Evolutionary conservation across 2,888 invertebrate genomes (phyloP).

Genomic region (Spilosoma lubricipeda): DNA sequence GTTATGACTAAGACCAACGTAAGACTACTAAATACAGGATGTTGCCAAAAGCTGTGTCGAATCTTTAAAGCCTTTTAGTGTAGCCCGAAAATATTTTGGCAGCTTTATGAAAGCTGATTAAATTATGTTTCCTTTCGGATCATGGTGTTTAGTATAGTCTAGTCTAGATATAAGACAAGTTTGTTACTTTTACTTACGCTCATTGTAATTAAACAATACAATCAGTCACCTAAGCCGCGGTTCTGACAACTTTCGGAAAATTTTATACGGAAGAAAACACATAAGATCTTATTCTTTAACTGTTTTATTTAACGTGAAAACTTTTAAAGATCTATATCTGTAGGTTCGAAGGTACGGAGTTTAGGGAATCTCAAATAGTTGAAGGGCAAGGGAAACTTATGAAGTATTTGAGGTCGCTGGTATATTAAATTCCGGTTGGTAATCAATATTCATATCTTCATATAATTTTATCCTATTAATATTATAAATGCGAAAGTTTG

Average conservation of each 20-base stretch:
- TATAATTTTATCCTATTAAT: conserved; percentile 21
- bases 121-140: no score
- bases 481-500: no score
- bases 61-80: no score
- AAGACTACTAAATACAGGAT: no score
- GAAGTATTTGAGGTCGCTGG: conserved; percentile 46
- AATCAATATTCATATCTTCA: conserved; percentile 40
- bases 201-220: background rate
- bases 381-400: conserved; percentile 30
- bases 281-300: background rate
- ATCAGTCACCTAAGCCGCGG: background rate
- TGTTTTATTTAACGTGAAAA: background rate
- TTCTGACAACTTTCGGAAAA: background rate
- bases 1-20: no score
- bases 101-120: no score
- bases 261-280: background rate
- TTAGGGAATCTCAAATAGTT: conserved; percentile 18
- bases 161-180: no score
- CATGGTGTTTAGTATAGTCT: no score
- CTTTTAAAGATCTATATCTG: conserved; percentile 17
- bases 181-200: background rate
- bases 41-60: no score
- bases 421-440: conserved; percentile 46
- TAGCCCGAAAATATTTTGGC: no score
- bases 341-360: conserved; percentile 27